Base-by-base conservation (phyloP, 2,888 invertebrate species). In the Agrochola lota region DNA sequence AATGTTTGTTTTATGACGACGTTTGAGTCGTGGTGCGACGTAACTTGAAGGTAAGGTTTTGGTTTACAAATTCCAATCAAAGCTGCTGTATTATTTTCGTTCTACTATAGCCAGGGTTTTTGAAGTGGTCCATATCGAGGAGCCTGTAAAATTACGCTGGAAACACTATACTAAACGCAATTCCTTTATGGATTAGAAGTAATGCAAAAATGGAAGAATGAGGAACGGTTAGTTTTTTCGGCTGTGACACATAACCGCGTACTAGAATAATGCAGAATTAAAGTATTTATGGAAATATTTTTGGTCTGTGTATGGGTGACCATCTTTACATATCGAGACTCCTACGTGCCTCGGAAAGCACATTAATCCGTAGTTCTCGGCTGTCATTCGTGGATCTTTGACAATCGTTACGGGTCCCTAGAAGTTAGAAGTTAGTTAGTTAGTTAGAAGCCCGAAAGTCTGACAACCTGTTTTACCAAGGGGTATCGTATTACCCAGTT, bases 1-100 rank as follows among this genome's bases (percentile, higher is more conserved):
- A 82, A 82, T 79, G 71, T 85, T 81, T 83, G 75, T 64, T 83
- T 79, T 64, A 63, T 46, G 77, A 71, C 72, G 63, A 63, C n/a
- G 60, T 70, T 68, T 12, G 60, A 35, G 55, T 68, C 46, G 49
- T 60, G 35, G 43, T 59, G 15, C n/a, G 68, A 46, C 26, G 35
- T 26, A n/a, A 11, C 17, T 26, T 26, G 26, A 52, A 23, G 57
- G 49, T 35, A 59, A 52, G 63, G 43, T 69, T 69, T 68, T 23
- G 30, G 20, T 49, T 80, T 68, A 63, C 5, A 12, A 57, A 35
- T 23, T 59, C 17, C 26, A 66, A 52, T 40, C 30, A 17, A 77
- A 55, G 35, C 15, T 40, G 2, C 5, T 46, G 43, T 62, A 26
- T 63, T 30, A 76, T 75, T 43, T 74, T 43, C 20, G 6, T 60